Evolutionary conservation across 2,797 vertebrate species (phyloP).

Genomic region (Lepidocolaptes lacrymiger): DNA sequence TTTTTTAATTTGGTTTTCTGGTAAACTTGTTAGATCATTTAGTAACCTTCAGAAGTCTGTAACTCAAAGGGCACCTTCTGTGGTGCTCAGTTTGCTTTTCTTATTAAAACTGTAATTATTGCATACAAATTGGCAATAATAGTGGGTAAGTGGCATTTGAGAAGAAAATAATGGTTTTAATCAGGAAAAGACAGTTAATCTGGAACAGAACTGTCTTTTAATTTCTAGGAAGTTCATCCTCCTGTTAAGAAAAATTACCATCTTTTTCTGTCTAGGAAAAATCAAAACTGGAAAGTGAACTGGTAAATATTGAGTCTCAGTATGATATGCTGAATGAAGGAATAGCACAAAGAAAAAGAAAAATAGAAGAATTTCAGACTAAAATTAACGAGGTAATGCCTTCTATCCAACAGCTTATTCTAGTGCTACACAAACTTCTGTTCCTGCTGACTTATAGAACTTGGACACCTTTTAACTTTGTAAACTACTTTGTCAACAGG

Average conservation of each 20-base stretch:
- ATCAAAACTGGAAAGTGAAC: constrained; percentile 87
- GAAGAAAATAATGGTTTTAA: not conserved
- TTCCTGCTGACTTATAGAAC: not conserved
- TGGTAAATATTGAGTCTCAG: constrained; percentile 84
- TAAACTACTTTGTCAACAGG: not conserved
- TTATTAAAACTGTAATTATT: not conserved
- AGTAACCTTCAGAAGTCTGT: not conserved
- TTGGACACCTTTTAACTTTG: not conserved
- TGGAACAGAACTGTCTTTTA: not conserved
- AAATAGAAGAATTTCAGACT: constrained; percentile 78
- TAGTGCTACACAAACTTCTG: not conserved
- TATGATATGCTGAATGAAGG: constrained; percentile 80
- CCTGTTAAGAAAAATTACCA: not conserved
- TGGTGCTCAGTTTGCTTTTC: not conserved
- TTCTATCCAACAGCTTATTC: not conserved
- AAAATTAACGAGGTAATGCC: constrained; percentile 84
- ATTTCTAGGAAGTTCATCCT: not conserved
- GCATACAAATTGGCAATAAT: not conserved
- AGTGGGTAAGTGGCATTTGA: not conserved
- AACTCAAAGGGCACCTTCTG: not conserved
- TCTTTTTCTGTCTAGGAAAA: constrained; percentile 82
- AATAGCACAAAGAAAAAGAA: constrained; percentile 74
- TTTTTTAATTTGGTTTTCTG: not conserved
- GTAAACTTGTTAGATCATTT: not conserved
- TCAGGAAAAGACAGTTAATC: not conserved